Evolutionary conservation across 2,113 vertebrate genomes (phyloP).

Genomic region (Diphyllodes magnificus): DNA sequence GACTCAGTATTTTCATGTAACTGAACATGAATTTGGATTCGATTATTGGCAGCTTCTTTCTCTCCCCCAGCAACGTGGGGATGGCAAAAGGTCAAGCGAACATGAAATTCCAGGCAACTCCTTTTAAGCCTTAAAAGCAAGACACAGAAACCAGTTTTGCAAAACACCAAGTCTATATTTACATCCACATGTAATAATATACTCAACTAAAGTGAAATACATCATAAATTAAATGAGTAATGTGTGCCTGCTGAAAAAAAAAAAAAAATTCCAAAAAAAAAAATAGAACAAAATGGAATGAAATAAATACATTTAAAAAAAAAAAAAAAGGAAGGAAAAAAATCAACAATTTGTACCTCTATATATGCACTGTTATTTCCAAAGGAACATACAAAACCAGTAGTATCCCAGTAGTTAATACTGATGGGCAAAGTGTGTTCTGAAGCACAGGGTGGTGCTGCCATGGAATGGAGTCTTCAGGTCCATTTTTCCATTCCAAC

Average conservation of each 20-base stretch:
- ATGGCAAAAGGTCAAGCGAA: not conserved
- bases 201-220: constrained; percentile 78
- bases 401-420: constrained; percentile 82
- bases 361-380: constrained; percentile 69
- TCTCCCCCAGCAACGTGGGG: accelerated
- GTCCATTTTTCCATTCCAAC: constrained; percentile 14
- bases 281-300: constrained; percentile 77
- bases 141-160: constrained; percentile 61
- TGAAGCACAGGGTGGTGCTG: constrained; percentile 58
- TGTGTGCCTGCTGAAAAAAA: constrained; percentile 69
- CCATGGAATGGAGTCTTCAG: not conserved
- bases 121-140: not conserved
- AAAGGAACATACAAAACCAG: constrained; percentile 72
- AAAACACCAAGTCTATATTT: constrained; percentile 84
- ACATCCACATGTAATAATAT: constrained; percentile 80
- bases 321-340: not conserved
- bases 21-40: not conserved
- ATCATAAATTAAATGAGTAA: constrained; percentile 81
- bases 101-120: not conserved
- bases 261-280: no score
- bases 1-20: not conserved
- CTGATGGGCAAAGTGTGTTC: constrained; percentile 69
- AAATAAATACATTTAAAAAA: constrained; percentile 77
- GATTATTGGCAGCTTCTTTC: not conserved
- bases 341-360: constrained; percentile 75